These are phyloP conservation scores for Brachynemurus nebulosus DNA, from an alignment of 2,888 invertebrate genomes.

Conservation along the genomic window DNA sequence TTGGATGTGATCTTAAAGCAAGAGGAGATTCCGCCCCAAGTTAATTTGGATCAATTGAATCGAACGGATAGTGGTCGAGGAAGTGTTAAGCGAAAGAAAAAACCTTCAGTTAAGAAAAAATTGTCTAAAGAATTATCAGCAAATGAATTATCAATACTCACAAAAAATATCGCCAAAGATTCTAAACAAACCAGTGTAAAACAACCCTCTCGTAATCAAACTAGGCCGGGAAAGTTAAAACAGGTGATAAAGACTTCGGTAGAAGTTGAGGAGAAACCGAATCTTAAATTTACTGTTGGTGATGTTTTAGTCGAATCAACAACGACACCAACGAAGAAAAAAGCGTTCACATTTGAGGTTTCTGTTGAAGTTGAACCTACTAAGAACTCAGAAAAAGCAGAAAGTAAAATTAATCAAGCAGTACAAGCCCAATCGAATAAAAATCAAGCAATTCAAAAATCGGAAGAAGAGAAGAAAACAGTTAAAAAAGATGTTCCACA, in stretches of 20 bases:
- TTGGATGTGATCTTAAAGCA: constrained; percentile 38
- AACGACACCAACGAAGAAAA: constrained; percentile 9
- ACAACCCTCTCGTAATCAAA: too few relatives aligned
- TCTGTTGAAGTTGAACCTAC: constrained; percentile 11
- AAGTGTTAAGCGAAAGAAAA: constrained; percentile 26
- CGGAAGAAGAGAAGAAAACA: too few relatives aligned
- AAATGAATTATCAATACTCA: too few relatives aligned
- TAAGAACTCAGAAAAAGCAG: neutral
- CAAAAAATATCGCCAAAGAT: too few relatives aligned
- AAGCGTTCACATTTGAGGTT: constrained; percentile 2
- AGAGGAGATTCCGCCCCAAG: constrained; percentile 39
- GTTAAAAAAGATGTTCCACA: too few relatives aligned
- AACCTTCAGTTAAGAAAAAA: constrained; percentile 23
- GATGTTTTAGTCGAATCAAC: constrained; percentile 40
- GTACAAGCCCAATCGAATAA: too few relatives aligned
- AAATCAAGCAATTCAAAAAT: too few relatives aligned
- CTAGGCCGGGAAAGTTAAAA: neutral
- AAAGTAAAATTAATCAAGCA: neutral
- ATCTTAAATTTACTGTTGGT: constrained; percentile 40
- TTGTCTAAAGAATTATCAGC: constrained; percentile 21
- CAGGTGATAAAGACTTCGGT: constrained; percentile 24
- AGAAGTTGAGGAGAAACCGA: constrained; percentile 34
- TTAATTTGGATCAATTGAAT: constrained; percentile 28
- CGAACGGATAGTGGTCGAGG: constrained; percentile 17
- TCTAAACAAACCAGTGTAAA: neutral